A percentile compares a stretch with the other conserved stretches of the same genome.
phyloP scores from a whole-genome alignment of 2,113 vertebrate species.

The Donacobius atricapilla region DNA sequence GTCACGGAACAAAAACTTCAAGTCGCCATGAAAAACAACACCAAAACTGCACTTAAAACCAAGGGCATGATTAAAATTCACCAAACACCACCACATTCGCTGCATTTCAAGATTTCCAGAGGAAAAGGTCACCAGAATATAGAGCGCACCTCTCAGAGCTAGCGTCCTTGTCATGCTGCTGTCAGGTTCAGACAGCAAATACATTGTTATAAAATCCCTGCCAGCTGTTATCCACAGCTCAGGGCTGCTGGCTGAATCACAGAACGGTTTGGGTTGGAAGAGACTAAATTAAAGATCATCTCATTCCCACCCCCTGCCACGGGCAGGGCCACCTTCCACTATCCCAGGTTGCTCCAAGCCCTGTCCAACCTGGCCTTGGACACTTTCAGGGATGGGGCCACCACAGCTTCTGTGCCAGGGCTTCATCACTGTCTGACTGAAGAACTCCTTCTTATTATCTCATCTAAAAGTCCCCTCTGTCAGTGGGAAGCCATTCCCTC shows the following conservation, averaged over 20 bases:
- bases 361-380: fast-evolving
- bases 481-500: background rate
- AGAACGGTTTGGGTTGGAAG: background rate
- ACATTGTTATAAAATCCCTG: background rate
- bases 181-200: background rate
- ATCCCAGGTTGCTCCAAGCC: background rate
- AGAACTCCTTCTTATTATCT: background rate
- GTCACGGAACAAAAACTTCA: background rate
- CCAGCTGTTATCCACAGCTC: background rate
- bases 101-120: background rate
- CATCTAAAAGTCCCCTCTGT: background rate
- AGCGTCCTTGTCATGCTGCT: background rate
- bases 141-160: background rate
- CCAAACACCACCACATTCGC: background rate
- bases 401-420: background rate
- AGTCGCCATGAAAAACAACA: fast-evolving
- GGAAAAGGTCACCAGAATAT: background rate
- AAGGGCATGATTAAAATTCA: background rate
- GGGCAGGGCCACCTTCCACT: background rate
- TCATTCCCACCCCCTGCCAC: background rate
- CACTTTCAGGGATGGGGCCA: background rate
- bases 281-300: background rate
- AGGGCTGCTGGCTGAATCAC: background rate
- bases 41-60: background rate
- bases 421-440: fast-evolving